Evolutionary conservation across 2,888 invertebrate genomes (phyloP), one percentile per base, ranked within the genome.

Genomic region (Proisotoma minuta): DNA sequence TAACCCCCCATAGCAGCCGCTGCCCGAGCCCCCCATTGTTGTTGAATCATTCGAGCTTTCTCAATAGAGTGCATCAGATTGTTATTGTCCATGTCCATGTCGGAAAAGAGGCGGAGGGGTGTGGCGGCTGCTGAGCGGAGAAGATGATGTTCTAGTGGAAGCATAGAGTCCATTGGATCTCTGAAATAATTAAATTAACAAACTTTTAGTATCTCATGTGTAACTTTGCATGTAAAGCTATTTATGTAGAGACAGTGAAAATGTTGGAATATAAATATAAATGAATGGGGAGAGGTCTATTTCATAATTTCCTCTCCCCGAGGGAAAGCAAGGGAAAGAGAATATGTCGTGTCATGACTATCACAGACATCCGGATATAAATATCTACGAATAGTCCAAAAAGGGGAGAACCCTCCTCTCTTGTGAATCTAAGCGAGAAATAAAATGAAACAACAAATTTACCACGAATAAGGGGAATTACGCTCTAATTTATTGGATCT

Each of bases 61-160:
- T 78, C 78, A 68, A 77, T 75, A 76, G 80, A 73, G 77, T 80
- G 80, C 78, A 84, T 81, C 75, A 82, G 79, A 74, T 85, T 80
- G 22, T 80, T 81, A 75, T 78, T 83, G 75, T 78, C 79, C 53
- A 81, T 78, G 71, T 83, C 83, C 3, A 82, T 79, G 58, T 85
- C 83, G 4, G 86, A 78, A 75, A 83, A 83, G 3, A 84, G 80
- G 27, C 83, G 78, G 43, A 81, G 76, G 2, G 84, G 81, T 22
- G 66, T 69, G 34, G 68, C 71, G 40, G 73, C 70, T 10, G 78
- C 77, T 2, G 83, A 82, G 43, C 84, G 83, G 15, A 88, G 81
- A 75, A 88, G 81, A 75, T 87, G 87, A 76, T 88, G 88, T 75
- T 88, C 88, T 83, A 87, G 86, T 49, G 73, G 72, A 77, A 88